Conservation (phyloP, 2,888 invertebrate genomes). For the Autographa pulchrina region DNA sequence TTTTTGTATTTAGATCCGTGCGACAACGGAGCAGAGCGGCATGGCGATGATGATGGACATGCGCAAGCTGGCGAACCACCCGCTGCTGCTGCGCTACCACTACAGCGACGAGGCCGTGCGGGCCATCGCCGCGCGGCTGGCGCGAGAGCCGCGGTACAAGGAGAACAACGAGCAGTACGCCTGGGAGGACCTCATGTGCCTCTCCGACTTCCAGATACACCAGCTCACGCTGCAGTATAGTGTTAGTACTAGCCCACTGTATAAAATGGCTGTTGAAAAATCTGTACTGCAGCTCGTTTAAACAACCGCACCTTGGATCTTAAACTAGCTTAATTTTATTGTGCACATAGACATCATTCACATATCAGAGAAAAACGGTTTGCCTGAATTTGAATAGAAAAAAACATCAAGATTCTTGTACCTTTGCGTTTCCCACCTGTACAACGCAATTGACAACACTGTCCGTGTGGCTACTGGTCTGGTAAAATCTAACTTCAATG, state of each 20-base stretch:
- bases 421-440: too few species aligned
- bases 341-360: too few species aligned
- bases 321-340: too few species aligned
- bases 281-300: too few species aligned
- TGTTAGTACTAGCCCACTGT: conserved; percentile 82
- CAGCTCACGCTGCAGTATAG: conserved; percentile 92
- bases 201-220: conserved; percentile 98
- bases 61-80: conserved; percentile 98
- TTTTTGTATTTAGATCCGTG: conserved; percentile 76
- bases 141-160: conserved; percentile 91
- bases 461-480: too few species aligned
- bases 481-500: too few species aligned
- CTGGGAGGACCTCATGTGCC: conserved; percentile 95
- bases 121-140: conserved; percentile 92
- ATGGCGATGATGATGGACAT: conserved; percentile 97
- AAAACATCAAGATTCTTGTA: too few species aligned
- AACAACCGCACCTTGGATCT: too few species aligned
- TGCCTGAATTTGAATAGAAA: too few species aligned
- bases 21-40: conserved; percentile 90
- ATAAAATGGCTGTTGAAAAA: too few species aligned
- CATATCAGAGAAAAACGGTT: too few species aligned
- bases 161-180: conserved; percentile 94
- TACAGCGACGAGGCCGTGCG: conserved; percentile 91
- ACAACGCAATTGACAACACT: too few species aligned
- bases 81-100: conserved; percentile 94